Evolutionary conservation across 2,797 vertebrate species (phyloP).

Genomic region (Schizopygopsis malacanthus): DNA sequence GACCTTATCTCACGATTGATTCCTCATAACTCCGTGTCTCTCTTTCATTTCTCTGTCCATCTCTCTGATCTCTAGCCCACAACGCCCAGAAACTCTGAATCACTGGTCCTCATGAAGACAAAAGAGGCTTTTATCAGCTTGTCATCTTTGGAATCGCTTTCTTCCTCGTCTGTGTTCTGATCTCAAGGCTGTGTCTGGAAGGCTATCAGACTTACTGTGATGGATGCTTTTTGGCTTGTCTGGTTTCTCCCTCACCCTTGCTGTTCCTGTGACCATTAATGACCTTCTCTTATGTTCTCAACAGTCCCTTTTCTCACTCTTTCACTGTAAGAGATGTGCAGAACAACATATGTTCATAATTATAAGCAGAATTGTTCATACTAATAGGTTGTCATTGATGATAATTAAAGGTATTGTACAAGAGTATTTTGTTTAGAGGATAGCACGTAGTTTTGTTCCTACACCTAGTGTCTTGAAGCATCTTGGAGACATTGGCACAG

Average conservation of each 20-base stretch:
- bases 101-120: slow-evolving; percentile 50
- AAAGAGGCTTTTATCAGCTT: slow-evolving; percentile 45
- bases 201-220: not conserved
- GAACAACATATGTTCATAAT: not conserved
- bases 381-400: not conserved
- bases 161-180: slow-evolving; percentile 39
- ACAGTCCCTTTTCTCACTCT: not conserved
- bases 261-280: not conserved
- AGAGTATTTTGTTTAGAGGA: not conserved
- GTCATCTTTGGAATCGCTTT: slow-evolving; percentile 22
- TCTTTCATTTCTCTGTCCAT: slow-evolving; percentile 27
- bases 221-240: not conserved
- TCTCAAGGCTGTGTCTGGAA: slow-evolving; percentile 49
- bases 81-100: slow-evolving; percentile 24
- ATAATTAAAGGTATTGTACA: not conserved
- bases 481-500: no score
- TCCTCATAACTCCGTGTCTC: slow-evolving; percentile 23
- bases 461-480: no score
- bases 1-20: slow-evolving; percentile 50
- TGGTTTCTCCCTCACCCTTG: not conserved
- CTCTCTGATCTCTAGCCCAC: slow-evolving; percentile 12
- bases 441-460: not conserved
- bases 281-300: not conserved
- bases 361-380: not conserved
- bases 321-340: not conserved